A percentile compares a stretch with the other conserved stretches of the same genome.
Conservation (phyloP, 2,888 invertebrate species). For the Pristionchus arcanus region DNA sequence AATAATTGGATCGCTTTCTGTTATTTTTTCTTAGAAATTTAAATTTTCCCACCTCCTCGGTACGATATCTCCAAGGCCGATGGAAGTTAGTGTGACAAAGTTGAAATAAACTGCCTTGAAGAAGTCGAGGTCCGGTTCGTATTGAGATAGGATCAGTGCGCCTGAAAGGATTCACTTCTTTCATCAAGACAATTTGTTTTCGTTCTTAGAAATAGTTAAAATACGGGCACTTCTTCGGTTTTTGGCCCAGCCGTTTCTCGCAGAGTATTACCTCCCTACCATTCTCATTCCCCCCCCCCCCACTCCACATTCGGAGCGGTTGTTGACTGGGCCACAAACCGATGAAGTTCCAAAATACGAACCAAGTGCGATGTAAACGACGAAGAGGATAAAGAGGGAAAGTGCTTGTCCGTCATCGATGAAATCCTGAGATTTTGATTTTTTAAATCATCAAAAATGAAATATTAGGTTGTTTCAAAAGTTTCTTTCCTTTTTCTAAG, state of each 20-base stretch:
- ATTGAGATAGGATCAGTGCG: slow-evolving; percentile 64
- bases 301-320: too few species aligned
- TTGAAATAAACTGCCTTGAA: slow-evolving; percentile 78
- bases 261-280: too few species aligned
- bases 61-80: slow-evolving; percentile 70
- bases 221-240: too few species aligned
- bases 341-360: not conserved
- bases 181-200: not conserved
- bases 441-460: not conserved
- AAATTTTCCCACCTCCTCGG: slow-evolving; percentile 30
- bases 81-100: slow-evolving; percentile 76
- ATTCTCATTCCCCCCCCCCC: too few species aligned
- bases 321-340: not conserved
- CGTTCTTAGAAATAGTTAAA: too few species aligned
- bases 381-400: slow-evolving; percentile 71
- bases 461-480: too few species aligned
- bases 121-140: slow-evolving; percentile 77
- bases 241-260: not conserved
- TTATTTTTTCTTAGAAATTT: too few species aligned
- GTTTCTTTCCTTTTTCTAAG: too few species aligned
- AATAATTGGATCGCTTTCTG: not conserved
- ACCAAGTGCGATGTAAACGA: slow-evolving; percentile 72
- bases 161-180: slow-evolving; percentile 46
- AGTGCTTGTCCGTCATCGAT: slow-evolving; percentile 58
- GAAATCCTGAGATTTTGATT: not conserved